These are phyloP conservation scores for Cyrtodaria siliqua DNA, from an alignment of 2,888 invertebrate genomes.

Conservation along the genomic window DNA sequence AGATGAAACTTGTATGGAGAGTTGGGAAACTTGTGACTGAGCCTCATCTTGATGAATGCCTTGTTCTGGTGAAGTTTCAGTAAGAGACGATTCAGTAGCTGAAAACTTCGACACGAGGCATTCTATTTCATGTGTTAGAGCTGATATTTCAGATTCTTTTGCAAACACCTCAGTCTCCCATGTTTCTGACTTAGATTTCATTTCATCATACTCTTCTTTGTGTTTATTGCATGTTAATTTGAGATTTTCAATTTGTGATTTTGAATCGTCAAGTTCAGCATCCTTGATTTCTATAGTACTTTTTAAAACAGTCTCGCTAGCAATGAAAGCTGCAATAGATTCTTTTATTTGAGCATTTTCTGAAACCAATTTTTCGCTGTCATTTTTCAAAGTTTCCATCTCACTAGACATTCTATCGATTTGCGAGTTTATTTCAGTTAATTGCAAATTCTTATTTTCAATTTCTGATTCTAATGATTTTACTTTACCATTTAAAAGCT, in stretches of 20 bases:
- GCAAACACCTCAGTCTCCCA: too few species aligned
- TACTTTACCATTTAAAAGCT: slow-evolving; percentile 14
- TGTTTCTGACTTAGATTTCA: too few species aligned
- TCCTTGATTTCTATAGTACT: neutral
- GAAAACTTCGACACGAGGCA: too few species aligned
- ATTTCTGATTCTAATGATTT: neutral
- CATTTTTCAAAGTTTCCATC: neutral
- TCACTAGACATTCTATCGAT: neutral
- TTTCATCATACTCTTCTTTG: neutral
- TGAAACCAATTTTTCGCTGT: slow-evolving; percentile 13
- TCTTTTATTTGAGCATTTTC: slow-evolving; percentile 24
- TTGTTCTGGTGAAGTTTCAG: too few species aligned
- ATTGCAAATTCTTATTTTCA: slow-evolving; percentile 1
- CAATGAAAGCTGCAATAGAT: slow-evolving; percentile 15
- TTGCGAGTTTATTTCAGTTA: neutral
- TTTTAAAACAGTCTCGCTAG: neutral
- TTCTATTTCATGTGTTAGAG: too few species aligned
- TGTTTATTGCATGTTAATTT: neutral
- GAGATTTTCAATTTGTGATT: neutral
- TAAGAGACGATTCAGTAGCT: too few species aligned
- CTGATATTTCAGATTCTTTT: too few species aligned
- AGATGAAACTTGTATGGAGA: too few species aligned
- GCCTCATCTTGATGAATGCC: too few species aligned
- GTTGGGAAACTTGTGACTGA: too few species aligned
- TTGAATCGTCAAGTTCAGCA: neutral